Percentiles rank a stretch among this genome's conserved stretches.
phyloP scores from a whole-genome alignment of 2,888 invertebrate genomes.

The Byasa hedistus region DNA sequence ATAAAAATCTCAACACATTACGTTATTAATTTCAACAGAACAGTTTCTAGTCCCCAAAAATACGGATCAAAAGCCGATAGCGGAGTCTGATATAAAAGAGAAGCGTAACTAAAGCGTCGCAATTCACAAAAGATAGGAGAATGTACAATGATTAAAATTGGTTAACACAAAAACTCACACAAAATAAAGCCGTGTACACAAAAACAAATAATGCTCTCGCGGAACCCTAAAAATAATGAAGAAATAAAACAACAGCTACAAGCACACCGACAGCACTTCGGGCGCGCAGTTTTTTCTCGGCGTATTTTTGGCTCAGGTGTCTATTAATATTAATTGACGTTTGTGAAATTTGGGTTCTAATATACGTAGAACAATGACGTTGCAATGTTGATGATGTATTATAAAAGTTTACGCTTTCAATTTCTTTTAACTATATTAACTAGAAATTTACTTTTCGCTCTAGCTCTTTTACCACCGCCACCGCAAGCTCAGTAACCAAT shows the following conservation, averaged over 20 bases:
- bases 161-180: constrained; percentile 26
- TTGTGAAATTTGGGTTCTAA: constrained; percentile 42
- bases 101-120: constrained; percentile 25
- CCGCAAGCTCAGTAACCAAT: too few species aligned
- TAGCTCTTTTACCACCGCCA: background rate
- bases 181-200: constrained; percentile 24
- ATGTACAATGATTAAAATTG: constrained; percentile 28
- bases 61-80: constrained; percentile 16
- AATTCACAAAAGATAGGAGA: constrained; percentile 27
- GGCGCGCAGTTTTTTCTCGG: constrained; percentile 38
- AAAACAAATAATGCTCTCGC: constrained; percentile 31
- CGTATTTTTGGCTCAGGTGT: constrained; percentile 44
- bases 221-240: constrained; percentile 40
- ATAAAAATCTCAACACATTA: background rate
- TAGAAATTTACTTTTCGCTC: constrained; percentile 9
- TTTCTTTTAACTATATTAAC: constrained; percentile 34
- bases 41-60: constrained; percentile 1
- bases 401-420: constrained; percentile 36
- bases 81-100: constrained; percentile 23
- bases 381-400: constrained; percentile 38
- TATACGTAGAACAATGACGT: constrained; percentile 45
- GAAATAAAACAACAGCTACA: constrained; percentile 37
- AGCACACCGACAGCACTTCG: constrained; percentile 10
- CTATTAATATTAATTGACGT: constrained; percentile 48
- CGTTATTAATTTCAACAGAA: constrained; percentile 1